Conservation (phyloP, 1,140 invertebrate genomes). For the Neotoxoptera formosana region DNA sequence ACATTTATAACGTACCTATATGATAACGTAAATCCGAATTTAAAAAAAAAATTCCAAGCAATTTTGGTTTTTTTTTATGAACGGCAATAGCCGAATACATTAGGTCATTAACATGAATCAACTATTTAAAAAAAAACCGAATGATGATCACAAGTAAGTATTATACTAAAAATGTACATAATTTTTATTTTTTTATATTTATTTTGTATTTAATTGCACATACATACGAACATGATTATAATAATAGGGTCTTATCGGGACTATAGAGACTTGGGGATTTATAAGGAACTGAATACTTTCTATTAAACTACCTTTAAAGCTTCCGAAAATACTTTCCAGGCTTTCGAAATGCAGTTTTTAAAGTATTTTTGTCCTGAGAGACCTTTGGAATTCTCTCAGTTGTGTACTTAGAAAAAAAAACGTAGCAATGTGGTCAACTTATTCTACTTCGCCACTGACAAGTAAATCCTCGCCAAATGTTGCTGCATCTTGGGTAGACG, state of each 20-base stretch:
- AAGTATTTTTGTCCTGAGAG: background rate
- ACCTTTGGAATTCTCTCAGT: background rate
- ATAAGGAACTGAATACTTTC: background rate
- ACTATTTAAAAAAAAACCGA: too few species aligned
- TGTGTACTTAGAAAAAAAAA: background rate
- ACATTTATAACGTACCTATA: background rate
- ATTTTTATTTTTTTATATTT: background rate
- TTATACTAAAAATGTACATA: background rate
- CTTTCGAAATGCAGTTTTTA: background rate
- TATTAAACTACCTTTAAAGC: background rate
- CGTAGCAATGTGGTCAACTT: slow-evolving; percentile 11
- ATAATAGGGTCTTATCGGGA: background rate
- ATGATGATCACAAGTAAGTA: background rate
- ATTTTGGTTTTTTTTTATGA: background rate
- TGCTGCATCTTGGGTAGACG: background rate
- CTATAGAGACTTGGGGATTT: background rate
- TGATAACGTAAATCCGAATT: background rate
- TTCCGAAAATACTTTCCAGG: background rate
- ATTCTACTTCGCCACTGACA: slow-evolving; percentile 37
- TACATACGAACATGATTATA: background rate
- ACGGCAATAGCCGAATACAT: background rate
- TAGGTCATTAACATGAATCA: background rate
- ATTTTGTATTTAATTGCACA: background rate
- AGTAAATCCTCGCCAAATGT: slow-evolving; percentile 43
- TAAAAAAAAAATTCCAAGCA: background rate